A percentile compares a stretch with the other conserved stretches of the same genome.
phyloP scores from a whole-genome alignment of 2,113 vertebrate genomes.

The Mobula hypostoma region DNA sequence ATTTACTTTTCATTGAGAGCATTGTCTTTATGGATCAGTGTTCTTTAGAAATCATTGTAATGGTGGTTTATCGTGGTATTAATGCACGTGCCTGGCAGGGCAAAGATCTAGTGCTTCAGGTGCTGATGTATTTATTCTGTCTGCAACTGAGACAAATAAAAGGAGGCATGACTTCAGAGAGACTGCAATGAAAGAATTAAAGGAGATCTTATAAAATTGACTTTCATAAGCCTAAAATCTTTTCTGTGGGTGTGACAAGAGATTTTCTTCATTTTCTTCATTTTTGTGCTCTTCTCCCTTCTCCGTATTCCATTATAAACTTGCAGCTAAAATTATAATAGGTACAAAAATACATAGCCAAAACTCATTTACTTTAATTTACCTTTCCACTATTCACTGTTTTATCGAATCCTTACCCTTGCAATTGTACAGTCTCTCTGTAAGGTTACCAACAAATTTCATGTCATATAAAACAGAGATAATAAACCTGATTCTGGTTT shows the following conservation, averaged over 20 bases:
- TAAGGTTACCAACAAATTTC: not conserved
- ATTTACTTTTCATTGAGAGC: too few species aligned
- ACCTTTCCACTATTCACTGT: not conserved
- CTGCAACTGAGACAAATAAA: not conserved
- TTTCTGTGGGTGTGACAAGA: not conserved
- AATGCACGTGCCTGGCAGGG: not conserved
- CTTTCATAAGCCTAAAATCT: not conserved
- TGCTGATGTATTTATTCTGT: not conserved
- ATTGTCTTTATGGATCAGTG: not conserved
- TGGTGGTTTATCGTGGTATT: not conserved
- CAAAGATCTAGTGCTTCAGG: not conserved
- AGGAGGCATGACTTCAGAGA: not conserved
- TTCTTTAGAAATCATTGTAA: not conserved
- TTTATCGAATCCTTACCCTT: not conserved
- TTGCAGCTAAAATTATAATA: not conserved
- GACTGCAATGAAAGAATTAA: not conserved
- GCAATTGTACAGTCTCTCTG: not conserved
- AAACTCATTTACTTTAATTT: not conserved
- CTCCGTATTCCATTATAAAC: not conserved
- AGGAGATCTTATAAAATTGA: not conserved
- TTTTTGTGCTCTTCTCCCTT: not conserved
- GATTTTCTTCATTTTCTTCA: not conserved
- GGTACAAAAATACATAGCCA: not conserved
- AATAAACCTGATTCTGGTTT: too few species aligned
- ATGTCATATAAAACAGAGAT: too few species aligned